A percentile compares a stretch with the other conserved stretches of the same genome.
These are phyloP conservation scores for Oryzias sinensis DNA, from an alignment of 2,797 vertebrate species.

Conservation along the genomic window DNA sequence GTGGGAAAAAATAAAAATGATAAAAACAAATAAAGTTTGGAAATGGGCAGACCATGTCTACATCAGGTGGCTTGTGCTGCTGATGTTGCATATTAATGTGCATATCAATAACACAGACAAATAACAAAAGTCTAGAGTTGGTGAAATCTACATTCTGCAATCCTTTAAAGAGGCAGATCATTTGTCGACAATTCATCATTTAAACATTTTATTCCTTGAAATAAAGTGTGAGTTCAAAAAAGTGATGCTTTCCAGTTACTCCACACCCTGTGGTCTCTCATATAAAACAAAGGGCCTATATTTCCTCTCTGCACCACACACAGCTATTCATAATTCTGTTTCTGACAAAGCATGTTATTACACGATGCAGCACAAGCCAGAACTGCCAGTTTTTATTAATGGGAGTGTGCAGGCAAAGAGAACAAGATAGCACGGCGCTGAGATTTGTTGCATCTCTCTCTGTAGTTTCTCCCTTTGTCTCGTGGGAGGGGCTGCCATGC, in stretches of 20 bases:
- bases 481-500: constrained; percentile 10
- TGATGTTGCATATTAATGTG: too few species aligned
- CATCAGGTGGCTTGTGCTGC: too few species aligned
- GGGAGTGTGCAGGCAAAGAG: constrained; percentile 44
- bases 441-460: constrained; percentile 36
- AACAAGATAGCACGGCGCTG: constrained; percentile 35
- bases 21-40: too few species aligned
- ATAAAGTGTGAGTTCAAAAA: constrained; percentile 28
- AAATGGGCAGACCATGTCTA: too few species aligned
- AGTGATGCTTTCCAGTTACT: constrained; percentile 65
- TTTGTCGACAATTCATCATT: too few species aligned
- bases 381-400: constrained; percentile 67
- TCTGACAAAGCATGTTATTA: constrained; percentile 71
- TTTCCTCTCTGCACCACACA: constrained; percentile 38
- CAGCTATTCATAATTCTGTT: constrained; percentile 56
- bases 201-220: background rate
- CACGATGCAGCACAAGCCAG: constrained; percentile 54
- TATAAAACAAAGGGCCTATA: constrained; percentile 66
- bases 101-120: too few species aligned
- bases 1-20: too few species aligned
- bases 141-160: too few species aligned
- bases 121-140: too few species aligned
- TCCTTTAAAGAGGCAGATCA: too few species aligned
- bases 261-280: constrained; percentile 63
- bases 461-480: constrained; percentile 28